Conservation (phyloP, 2,888 invertebrate species). For the Ochlodes sylvanus region DNA sequence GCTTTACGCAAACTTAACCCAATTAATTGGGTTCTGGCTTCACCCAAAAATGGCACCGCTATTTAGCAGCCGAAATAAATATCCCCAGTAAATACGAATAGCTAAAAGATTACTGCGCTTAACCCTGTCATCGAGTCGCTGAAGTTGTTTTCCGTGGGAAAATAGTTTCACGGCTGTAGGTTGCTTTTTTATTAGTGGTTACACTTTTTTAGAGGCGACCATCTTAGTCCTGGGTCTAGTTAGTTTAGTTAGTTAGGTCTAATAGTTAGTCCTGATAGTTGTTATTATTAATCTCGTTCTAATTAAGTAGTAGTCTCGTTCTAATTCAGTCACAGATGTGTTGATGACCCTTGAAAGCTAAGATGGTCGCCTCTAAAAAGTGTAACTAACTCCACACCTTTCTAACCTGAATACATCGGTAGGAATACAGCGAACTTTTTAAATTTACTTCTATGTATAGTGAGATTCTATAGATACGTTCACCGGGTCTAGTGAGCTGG, state of each 20-base stretch:
- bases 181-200: neutral
- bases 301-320: too few relatives aligned
- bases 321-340: too few relatives aligned
- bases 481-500: constrained; percentile 4
- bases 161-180: constrained; percentile 6
- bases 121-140: constrained; percentile 26
- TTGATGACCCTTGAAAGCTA: too few relatives aligned
- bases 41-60: constrained; percentile 25
- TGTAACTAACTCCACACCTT: too few relatives aligned
- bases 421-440: too few relatives aligned
- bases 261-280: too few relatives aligned
- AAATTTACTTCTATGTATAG: neutral
- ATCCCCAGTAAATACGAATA: constrained; percentile 17
- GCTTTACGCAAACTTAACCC: constrained; percentile 8
- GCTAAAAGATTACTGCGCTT: constrained; percentile 28
- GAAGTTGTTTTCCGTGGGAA: constrained; percentile 2
- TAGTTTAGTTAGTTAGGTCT: too few relatives aligned
- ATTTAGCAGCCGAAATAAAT: constrained; percentile 31
- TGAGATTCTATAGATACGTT: constrained; percentile 5
- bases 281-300: too few relatives aligned
- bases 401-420: too few relatives aligned
- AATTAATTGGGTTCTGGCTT: constrained; percentile 8
- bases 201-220: too few relatives aligned
- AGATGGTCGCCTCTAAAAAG: too few relatives aligned
- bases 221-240: too few relatives aligned